Conservation (phyloP, 2,113 vertebrate genomes). For the Varanus komodoensis region DNA sequence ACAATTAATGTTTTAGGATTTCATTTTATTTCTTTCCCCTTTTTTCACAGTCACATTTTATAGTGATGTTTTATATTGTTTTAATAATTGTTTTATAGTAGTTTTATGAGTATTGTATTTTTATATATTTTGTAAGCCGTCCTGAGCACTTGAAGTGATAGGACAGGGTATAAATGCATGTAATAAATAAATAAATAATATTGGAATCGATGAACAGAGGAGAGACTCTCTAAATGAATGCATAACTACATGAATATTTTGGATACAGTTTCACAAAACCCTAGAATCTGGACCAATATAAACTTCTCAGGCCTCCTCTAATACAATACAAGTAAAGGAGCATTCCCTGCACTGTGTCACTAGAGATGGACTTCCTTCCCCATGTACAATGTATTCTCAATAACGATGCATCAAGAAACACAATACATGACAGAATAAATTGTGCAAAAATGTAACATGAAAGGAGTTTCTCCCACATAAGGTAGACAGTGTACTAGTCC, state of each 20-base stretch:
- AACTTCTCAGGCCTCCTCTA: not conserved
- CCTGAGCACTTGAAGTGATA: no score
- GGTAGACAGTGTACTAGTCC: not conserved
- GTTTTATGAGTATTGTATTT: no score
- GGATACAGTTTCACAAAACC: not conserved
- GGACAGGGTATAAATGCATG: no score
- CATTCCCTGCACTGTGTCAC: not conserved
- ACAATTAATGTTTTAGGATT: no score
- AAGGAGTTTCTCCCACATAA: not conserved
- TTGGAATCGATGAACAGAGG: not conserved
- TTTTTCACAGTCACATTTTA: no score
- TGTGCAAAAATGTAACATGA: not conserved
- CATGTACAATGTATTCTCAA: not conserved
- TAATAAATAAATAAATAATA: no score
- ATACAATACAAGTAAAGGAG: not conserved
- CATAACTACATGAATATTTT: not conserved
- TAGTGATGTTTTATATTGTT: no score
- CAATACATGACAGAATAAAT: not conserved
- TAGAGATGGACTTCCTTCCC: not conserved
- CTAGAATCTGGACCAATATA: not conserved
- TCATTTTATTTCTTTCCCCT: no score
- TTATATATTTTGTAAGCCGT: no score
- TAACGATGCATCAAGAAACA: not conserved
- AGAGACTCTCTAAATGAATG: not conserved
- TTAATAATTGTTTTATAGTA: no score